Percentiles rank a stretch among this genome's conserved stretches.
These are phyloP conservation scores for Drosophila pseudoananassae DNA, from an alignment of 1,140 invertebrate genomes.

Conservation along the genomic window DNA sequence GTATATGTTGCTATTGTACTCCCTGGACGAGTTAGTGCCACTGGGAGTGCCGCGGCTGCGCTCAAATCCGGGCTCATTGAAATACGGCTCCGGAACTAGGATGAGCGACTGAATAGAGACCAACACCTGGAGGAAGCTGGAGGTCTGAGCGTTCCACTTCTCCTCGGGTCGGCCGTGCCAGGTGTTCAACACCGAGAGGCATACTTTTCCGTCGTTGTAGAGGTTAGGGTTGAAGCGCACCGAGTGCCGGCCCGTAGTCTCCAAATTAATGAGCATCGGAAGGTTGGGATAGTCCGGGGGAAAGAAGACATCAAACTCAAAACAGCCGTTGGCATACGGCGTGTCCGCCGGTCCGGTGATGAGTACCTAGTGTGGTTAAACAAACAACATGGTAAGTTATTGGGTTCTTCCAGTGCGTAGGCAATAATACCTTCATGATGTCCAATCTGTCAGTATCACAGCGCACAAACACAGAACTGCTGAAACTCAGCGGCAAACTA, in stretches of 20 bases:
- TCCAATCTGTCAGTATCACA: constrained; percentile 97
- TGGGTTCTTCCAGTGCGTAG: neutral
- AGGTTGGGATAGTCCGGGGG: constrained; percentile 93
- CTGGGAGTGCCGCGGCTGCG: constrained; percentile 94
- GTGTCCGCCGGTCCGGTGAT: constrained; percentile 96
- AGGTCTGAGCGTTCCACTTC: constrained; percentile 99
- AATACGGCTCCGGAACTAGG: constrained; percentile 97
- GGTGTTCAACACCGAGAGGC: constrained; percentile 97
- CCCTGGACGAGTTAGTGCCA: constrained; percentile 93
- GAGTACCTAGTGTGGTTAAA: constrained; percentile 87
- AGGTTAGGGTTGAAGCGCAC: constrained; percentile 99
- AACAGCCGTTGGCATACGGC: constrained; percentile 95
- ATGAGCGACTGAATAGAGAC: constrained; percentile 98
- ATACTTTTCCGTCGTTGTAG: constrained; percentile 98
- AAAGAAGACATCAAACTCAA: constrained; percentile 96
- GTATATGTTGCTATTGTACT: constrained; percentile 98
- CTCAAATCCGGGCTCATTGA: constrained; percentile 99
- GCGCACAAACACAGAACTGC: constrained; percentile 97
- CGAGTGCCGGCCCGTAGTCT: constrained; percentile 96
- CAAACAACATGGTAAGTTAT: constrained; percentile 13
- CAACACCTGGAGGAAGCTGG: constrained; percentile 97
- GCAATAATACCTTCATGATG: constrained; percentile 93
- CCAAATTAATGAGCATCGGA: constrained; percentile 95
- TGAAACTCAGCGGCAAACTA: constrained; percentile 95
- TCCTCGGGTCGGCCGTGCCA: constrained; percentile 99